These are phyloP conservation scores for Epizoanthus ramosus DNA, from an alignment of 92 coral and sea anemone genomes.

Conservation along the genomic window DNA sequence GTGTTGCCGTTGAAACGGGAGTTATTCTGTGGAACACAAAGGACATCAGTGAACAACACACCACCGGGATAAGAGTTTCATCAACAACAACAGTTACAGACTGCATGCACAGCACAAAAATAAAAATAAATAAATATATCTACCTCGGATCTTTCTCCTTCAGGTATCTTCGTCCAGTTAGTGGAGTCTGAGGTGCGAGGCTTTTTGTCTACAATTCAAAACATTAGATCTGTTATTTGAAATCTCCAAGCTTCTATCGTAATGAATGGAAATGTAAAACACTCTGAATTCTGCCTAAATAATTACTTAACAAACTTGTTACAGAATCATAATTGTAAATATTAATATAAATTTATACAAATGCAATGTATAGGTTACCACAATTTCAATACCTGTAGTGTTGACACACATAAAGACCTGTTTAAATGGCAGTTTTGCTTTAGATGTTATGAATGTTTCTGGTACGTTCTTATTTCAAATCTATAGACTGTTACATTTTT, in stretches of 20 bases:
- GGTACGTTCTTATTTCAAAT: too few species aligned
- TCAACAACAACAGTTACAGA: not conserved
- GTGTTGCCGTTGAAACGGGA: conserved; percentile 98
- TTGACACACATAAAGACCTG: too few species aligned
- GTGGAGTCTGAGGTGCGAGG: conserved; percentile 92
- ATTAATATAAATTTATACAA: too few species aligned
- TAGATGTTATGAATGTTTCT: too few species aligned
- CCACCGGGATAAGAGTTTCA: not conserved
- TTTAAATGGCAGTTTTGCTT: too few species aligned
- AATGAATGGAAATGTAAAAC: not conserved
- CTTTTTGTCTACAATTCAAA: conserved; percentile 77
- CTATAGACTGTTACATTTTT: too few species aligned
- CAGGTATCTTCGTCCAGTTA: conserved; percentile 90
- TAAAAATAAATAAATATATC: not conserved
- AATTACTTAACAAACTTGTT: not conserved
- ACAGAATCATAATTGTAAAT: not conserved
- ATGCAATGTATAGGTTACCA: not conserved
- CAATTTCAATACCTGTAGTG: too few species aligned
- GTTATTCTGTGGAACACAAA: conserved; percentile 64
- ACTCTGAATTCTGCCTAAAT: too few species aligned
- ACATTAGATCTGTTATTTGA: not conserved
- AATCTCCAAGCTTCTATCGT: not conserved
- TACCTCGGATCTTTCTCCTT: conserved; percentile 98
- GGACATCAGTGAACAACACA: not conserved
- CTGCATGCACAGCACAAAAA: not conserved